Base-by-base conservation (phyloP, 2,888 invertebrate genomes). In the Monochamus alternatus region DNA sequence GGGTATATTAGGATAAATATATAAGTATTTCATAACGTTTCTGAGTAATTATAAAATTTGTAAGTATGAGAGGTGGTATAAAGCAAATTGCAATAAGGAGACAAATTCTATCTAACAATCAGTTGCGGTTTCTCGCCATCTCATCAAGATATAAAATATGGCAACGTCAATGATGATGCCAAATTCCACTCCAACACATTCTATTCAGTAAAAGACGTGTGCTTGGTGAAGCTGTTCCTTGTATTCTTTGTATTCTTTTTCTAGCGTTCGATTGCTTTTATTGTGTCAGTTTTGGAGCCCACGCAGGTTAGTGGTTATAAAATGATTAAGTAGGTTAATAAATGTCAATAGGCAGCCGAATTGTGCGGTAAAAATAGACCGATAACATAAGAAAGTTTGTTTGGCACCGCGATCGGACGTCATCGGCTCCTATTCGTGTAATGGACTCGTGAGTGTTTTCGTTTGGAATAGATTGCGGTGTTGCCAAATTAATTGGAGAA, bases 241-340 rank as follows among this genome's bases (percentile, higher is more conserved):
- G n/a, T 31, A 55, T 3, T 14, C 0, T 7, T 32, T 47, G 8
- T 55, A 9, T 55, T 44, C 38, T 67, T 67, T 14, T 67, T 10
- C 38, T n/a, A 5, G 22, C 22, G 14, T 22, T 47, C 47, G 47
- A 68, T 68, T 69, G 47, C 43, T 52, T 1, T 60, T 31, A 69
- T 30, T 60, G 69, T 59, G 69, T 68, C 58, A 58, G 14, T 68
- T 58, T n/a, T 31, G 32, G 43, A 60, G 65, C 68, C 73, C 22
- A 71, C 75, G 62, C 65, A 75, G 75, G 75, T 75, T 62, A 75
- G 75, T 75, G 43, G 44, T 69, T 47, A 60, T 12, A 44, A 52
- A 60, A 60, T 71, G 65, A 71, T 69, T 60, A 66, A 55, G 52
- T 75, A 75, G 75, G 72, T 75, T 69, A 75, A 75, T 73, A 67